Conservation (phyloP, 2,797 vertebrate species). For the Neoniphon sammara region DNA sequence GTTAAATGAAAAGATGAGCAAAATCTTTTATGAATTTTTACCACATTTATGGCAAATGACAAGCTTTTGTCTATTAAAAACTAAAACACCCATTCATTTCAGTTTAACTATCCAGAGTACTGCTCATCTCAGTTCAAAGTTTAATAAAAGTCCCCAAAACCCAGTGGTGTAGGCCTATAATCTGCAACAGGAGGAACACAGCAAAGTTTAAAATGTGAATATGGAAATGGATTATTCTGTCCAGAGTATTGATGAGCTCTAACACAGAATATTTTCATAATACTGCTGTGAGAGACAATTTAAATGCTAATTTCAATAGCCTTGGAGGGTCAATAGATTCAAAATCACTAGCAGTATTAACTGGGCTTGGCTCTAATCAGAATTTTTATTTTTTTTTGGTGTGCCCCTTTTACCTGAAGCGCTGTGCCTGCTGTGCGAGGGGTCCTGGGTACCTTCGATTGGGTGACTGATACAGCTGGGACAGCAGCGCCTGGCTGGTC, state of each 20-base stretch:
- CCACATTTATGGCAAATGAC: background rate
- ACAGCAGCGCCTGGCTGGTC: conserved; percentile 96
- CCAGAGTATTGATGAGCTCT: conserved; percentile 51
- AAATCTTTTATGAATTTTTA: background rate
- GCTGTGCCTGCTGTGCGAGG: conserved; percentile 97
- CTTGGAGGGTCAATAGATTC: conserved; percentile 48
- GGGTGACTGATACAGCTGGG: conserved; percentile 98
- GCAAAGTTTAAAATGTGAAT: conserved; percentile 54
- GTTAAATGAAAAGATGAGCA: background rate
- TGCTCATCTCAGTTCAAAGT: conserved; percentile 54
- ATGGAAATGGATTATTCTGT: conserved; percentile 61
- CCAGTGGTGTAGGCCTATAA: conserved; percentile 34
- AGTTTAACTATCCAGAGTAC: conserved; percentile 24
- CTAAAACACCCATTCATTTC: background rate
- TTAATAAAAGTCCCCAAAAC: conserved; percentile 32
- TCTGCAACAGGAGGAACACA: conserved; percentile 66
- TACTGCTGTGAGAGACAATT: conserved; percentile 60
- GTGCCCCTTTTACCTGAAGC: conserved; percentile 90
- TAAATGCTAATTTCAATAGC: conserved; percentile 57
- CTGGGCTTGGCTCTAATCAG: conserved; percentile 33
- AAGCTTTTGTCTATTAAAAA: background rate
- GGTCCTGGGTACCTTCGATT: conserved; percentile 97
- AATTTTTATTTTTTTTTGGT: conserved; percentile 40
- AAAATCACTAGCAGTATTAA: conserved; percentile 50
- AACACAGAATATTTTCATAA: conserved; percentile 60